Conservation (phyloP, 2,888 invertebrate species). For the Parnassius apollo region DNA sequence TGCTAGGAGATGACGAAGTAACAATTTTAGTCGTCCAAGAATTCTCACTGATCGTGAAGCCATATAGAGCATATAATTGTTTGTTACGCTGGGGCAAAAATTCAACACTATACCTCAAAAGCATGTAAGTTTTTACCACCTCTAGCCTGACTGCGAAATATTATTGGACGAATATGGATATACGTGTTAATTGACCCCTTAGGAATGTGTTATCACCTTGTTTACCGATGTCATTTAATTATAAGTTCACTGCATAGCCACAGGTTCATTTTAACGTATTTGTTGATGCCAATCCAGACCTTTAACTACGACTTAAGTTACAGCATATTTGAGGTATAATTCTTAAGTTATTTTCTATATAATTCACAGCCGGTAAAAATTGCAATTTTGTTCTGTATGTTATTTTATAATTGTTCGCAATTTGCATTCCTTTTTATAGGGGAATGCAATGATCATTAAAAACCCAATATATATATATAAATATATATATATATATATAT, state of each 20-base stretch:
- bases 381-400: too few relatives aligned
- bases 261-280: too few relatives aligned
- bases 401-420: too few relatives aligned
- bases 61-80: constrained; percentile 12
- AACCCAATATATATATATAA: too few relatives aligned
- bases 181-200: constrained; percentile 14
- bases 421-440: too few relatives aligned
- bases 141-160: neutral
- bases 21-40: constrained; percentile 12
- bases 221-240: neutral
- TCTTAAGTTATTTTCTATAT: too few relatives aligned
- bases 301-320: too few relatives aligned
- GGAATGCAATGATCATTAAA: too few relatives aligned
- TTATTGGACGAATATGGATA: neutral
- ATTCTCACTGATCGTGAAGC: constrained; percentile 16
- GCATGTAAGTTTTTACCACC: constrained; percentile 13
- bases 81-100: constrained; percentile 4
- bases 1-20: neutral
- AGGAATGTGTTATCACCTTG: constrained; percentile 12
- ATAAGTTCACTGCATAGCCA: neutral
- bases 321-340: too few relatives aligned
- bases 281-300: too few relatives aligned
- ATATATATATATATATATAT: too few relatives aligned
- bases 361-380: too few relatives aligned
- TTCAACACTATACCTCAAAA: constrained; percentile 4